Evolutionary conservation across 2,797 vertebrate species (phyloP).

Genomic region (Hafferia zeledoni): DNA sequence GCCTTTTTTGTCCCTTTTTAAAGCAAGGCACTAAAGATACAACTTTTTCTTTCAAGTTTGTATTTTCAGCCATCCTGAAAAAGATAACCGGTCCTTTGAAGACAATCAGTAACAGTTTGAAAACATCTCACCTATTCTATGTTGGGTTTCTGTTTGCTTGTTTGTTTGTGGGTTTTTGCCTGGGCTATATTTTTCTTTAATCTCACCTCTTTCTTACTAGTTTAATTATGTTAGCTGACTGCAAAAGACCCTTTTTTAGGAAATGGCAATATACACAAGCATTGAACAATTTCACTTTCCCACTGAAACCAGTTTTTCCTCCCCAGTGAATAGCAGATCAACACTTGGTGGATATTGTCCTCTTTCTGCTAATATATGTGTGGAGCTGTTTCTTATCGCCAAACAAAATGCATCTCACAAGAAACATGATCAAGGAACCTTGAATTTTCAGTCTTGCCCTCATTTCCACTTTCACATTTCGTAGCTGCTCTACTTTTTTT

Average conservation of each 20-base stretch:
- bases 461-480: neutral
- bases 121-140: neutral
- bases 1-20: neutral
- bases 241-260: neutral
- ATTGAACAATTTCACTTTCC: neutral
- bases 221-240: neutral
- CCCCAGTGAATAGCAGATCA: neutral
- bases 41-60: neutral
- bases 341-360: neutral
- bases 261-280: neutral
- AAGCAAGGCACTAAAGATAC: neutral
- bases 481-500: neutral
- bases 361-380: fast-evolving
- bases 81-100: neutral
- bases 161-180: neutral
- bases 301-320: neutral
- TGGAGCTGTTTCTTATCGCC: neutral
- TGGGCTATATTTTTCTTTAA: neutral
- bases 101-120: neutral
- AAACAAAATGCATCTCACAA: neutral
- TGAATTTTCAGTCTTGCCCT: neutral
- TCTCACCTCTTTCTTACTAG: neutral
- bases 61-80: neutral
- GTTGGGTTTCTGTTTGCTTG: too few relatives aligned
- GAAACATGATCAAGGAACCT: neutral